Conservation (phyloP, 1,140 invertebrate species). For the Trinorchestia longiramus region DNA sequence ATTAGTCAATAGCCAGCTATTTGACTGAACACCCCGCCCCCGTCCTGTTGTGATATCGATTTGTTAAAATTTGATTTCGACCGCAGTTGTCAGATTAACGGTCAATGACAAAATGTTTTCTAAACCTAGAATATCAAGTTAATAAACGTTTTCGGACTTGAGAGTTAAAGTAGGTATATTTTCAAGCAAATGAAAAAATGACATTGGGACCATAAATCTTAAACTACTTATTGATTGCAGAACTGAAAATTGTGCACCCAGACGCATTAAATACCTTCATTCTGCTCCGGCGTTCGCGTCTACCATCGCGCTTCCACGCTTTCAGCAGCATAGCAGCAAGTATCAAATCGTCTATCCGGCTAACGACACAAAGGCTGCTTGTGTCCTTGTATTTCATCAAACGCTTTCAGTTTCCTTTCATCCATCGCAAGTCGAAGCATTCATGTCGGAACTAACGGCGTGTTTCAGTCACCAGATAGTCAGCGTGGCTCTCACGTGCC, state of each 20-base stretch:
- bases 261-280: not conserved
- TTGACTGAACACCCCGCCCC: too few relatives aligned
- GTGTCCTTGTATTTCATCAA: constrained; percentile 1
- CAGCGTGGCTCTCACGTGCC: not conserved
- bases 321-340: not conserved
- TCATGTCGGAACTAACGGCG: constrained; percentile 14
- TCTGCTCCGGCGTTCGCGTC: not conserved
- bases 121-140: not conserved
- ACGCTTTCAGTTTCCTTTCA: not conserved
- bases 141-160: not conserved
- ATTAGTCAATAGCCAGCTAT: too few relatives aligned
- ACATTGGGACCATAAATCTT: not conserved
- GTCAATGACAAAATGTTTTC: too few relatives aligned
- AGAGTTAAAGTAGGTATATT: not conserved
- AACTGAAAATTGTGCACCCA: not conserved
- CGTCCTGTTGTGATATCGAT: too few relatives aligned
- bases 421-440: not conserved
- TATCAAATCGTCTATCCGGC: not conserved
- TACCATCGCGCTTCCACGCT: not conserved
- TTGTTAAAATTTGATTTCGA: too few relatives aligned
- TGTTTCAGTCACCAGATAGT: constrained; percentile 3
- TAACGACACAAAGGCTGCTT: not conserved
- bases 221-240: not conserved
- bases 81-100: too few relatives aligned
- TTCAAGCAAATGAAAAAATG: not conserved